phyloP scores from a whole-genome alignment of 2,888 invertebrate species.

The Sinhomidia bicolor region DNA sequence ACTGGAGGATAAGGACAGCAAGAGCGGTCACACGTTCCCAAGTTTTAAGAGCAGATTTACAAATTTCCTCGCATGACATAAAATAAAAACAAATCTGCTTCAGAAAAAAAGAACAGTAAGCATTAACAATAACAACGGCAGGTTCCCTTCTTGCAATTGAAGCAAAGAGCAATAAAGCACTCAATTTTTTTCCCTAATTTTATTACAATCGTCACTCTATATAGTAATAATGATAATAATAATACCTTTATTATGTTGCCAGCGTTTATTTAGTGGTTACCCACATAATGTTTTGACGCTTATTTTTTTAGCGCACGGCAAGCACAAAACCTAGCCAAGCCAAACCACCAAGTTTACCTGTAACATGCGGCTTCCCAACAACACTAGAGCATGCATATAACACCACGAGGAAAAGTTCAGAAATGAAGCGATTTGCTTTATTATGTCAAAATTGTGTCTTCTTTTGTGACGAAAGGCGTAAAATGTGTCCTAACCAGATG shows the following conservation, averaged over 20 bases:
- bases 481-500: constrained; percentile 63
- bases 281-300: constrained; percentile 4
- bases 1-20: neutral
- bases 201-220: constrained; percentile 64
- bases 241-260: constrained; percentile 1
- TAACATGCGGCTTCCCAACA: neutral
- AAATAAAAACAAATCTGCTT: neutral
- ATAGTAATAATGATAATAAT: neutral
- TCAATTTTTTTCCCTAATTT: constrained; percentile 27
- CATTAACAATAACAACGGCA: no score
- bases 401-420: constrained; percentile 12
- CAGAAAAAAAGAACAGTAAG: neutral
- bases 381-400: neutral
- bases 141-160: neutral
- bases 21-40: neutral
- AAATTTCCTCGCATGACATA: neutral
- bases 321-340: no score
- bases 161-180: constrained; percentile 58
- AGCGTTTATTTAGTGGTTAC: constrained; percentile 54
- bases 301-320: neutral
- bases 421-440: constrained; percentile 25
- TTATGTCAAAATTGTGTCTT: constrained; percentile 52
- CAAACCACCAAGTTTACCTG: neutral
- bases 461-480: constrained; percentile 23
- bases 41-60: neutral